A percentile compares a stretch with the other conserved stretches of the same genome.
Evolutionary conservation across 2,888 invertebrate genomes (phyloP).

Genomic region (Periphyllus acericola): DNA sequence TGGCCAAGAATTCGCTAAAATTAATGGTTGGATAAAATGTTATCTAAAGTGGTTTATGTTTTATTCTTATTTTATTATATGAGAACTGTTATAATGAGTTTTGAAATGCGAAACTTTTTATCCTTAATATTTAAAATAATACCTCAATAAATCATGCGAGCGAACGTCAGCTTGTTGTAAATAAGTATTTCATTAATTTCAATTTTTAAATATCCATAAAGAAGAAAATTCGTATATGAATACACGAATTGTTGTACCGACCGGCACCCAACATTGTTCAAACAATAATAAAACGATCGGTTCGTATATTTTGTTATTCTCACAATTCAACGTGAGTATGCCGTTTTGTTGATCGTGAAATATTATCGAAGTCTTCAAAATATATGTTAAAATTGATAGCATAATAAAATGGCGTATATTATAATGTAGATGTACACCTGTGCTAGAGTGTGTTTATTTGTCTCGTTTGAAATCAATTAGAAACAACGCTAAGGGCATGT

Average conservation of each 20-base stretch:
- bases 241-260: not conserved
- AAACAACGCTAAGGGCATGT: too few species aligned
- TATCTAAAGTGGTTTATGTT: slow-evolving; percentile 18
- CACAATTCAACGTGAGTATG: too few species aligned
- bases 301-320: too few species aligned
- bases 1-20: not conserved
- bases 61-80: slow-evolving; percentile 33
- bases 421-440: too few species aligned
- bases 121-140: slow-evolving; percentile 35
- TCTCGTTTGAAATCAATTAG: too few species aligned
- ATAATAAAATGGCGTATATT: too few species aligned
- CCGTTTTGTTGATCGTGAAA: too few species aligned
- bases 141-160: slow-evolving; percentile 16
- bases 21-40: slow-evolving; percentile 18
- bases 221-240: not conserved
- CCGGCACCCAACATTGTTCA: not conserved
- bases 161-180: slow-evolving; percentile 31
- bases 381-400: too few species aligned
- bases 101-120: slow-evolving; percentile 28
- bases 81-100: slow-evolving; percentile 17
- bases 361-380: too few species aligned
- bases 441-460: too few species aligned
- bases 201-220: slow-evolving; percentile 12
- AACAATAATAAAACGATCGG: too few species aligned
- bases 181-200: slow-evolving; percentile 44